Base-by-base conservation (phyloP, 2,113 vertebrate genomes). In the Daboia siamensis region DNA sequence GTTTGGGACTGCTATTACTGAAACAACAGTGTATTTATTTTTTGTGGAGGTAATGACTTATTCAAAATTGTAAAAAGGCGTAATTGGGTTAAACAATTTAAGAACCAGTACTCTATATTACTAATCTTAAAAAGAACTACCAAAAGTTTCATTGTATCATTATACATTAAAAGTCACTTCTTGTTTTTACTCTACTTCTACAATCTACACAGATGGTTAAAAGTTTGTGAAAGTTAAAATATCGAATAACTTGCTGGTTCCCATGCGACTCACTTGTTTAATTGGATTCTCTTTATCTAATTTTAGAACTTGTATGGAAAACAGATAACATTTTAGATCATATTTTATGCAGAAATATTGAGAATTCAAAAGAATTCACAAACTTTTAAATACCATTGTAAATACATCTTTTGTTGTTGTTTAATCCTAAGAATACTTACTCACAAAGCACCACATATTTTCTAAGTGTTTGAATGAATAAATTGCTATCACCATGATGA, bases 401-500 rank as follows among this genome's bases (percentile, higher is more conserved):
- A 80, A 20, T 44, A 20, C 17, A 39, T 80, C 3, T 80, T 80
- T 80, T 80, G 17, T 80, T 80, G 6, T 20, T 39, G 7, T 44
- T 80, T 80, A 80, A 80, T 55, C 51, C 29, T 10, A 59, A 59
- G 90, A 29, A 94, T 97, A 98, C 99, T 99, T 97, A 99, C 99
- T 98, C 98, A 95, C 95, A 98, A 89, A 99, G 97, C 88, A 97
- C 96, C 94, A 98, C 97, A 4, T 98, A 98, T 95, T 98, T 99
- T 97, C 98, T 97, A 95, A 99, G 98, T 96, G 96, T 97, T 94
- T 99, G 98, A 97, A 99, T 97, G 94, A 99, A 98, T 59, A 96
- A 95, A 84, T 95, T 97, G 97, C 98, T 99, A 93, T 99, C 99
- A 88, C 99, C 99, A 91, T 98, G 99, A 97, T 99, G 99, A 96